Base-by-base conservation (phyloP, 2,797 vertebrate species). In the Yasuhikotakia modesta region DNA sequence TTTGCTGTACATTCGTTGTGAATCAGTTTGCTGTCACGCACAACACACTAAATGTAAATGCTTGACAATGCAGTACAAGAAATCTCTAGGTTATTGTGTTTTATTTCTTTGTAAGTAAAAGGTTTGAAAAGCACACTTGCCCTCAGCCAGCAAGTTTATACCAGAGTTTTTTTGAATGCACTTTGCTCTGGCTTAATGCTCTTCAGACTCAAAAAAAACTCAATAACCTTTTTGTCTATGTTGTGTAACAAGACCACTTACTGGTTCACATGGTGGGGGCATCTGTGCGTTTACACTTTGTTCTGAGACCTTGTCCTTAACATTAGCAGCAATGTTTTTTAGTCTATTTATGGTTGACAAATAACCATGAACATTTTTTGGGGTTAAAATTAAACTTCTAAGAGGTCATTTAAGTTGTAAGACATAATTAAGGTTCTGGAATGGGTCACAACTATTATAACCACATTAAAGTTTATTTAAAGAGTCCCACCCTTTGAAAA, bases 211-310 rank as follows among this genome's bases (percentile, higher is more conserved):
- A 27, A 27, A 27, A 6, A 2, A 48, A 16, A 48, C 13, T 52
- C 4, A 68, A 58, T 55, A 11, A 45, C 19, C 6, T 17, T 2
- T 61, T 61, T 39, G 58, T 65, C 46, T 39, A 22, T 55, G 32
- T 66, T 65, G 61, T 48, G 50, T 27, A 71, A 63, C 16, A 11
- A 14, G 21, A 27, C 35, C 60, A 72, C 32, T 30, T 21, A 53
- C 2, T 48, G 1, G 27, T 50, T 50, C 3, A 22, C n/a, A 3
- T 5, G 16, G 2, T 46, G 10, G 45, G 32, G 10, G 11, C 12
- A 21, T 21, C 7, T 73, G 70, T 39, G 52, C 78, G 16, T 22
- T 12, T 30, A 32, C 13, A 68, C 63, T 63, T 48, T 61, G 43
- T 3, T 72, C 43, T 1, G 17, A 27, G 21, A 24, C 7, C 16